Conservation (phyloP, 2,113 vertebrate species). For the Neogale vison region DNA sequence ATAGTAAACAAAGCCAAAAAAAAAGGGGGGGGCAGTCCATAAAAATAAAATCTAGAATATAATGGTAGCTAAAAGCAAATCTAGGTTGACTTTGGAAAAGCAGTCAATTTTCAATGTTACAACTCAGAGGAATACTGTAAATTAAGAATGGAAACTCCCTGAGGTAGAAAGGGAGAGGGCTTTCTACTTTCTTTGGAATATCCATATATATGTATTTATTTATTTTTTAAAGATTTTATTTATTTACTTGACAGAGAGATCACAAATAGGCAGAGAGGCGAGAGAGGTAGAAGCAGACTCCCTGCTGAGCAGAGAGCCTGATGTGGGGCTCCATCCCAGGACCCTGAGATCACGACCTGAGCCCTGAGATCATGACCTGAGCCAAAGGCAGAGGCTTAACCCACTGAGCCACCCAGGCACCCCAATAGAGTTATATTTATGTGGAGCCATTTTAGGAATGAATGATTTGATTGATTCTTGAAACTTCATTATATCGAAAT, state of each 20-base stretch:
- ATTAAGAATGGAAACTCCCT: not conserved
- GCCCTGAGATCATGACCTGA: too few species aligned
- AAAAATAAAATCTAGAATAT: slow-evolving; percentile 39
- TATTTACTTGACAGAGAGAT: too few species aligned
- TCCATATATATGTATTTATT: too few species aligned
- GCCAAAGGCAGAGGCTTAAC: too few species aligned
- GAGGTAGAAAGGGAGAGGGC: not conserved
- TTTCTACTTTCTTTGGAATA: not conserved
- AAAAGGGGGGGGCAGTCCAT: not conserved
- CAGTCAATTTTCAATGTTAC: not conserved
- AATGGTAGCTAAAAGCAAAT: not conserved
- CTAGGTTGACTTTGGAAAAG: not conserved
- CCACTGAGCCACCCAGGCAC: too few species aligned
- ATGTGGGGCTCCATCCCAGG: too few species aligned
- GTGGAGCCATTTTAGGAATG: not conserved
- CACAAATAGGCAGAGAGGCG: too few species aligned
- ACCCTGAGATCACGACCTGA: too few species aligned
- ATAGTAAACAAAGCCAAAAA: slow-evolving; percentile 15
- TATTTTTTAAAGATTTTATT: too few species aligned
- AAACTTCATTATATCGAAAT: slow-evolving; percentile 7
- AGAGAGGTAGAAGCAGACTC: too few species aligned
- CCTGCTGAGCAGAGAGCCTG: too few species aligned
- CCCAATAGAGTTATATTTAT: not conserved
- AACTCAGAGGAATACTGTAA: not conserved
- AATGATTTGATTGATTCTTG: not conserved